A percentile compares a stretch with the other conserved stretches of the same genome.
Conservation (phyloP, 1,140 invertebrate species). For the Drosophila ambigua region DNA sequence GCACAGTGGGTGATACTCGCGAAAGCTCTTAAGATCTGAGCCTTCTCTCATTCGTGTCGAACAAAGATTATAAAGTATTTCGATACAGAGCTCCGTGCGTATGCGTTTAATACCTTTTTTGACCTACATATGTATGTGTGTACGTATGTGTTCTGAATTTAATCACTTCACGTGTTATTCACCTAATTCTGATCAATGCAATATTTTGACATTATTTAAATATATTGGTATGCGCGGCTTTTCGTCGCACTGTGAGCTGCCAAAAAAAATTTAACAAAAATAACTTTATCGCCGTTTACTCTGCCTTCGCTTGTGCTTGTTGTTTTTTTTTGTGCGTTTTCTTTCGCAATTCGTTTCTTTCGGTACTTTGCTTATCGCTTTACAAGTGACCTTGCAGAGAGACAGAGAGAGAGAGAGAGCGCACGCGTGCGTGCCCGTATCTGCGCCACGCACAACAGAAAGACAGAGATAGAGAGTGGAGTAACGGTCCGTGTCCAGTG, state of each 20-base stretch:
- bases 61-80: no score
- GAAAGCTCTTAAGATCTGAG: no score
- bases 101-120: no score
- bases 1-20: no score
- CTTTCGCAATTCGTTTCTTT: conserved; percentile 41
- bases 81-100: no score
- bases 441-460: conserved; percentile 20
- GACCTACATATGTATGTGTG: no score
- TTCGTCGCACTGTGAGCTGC: conserved; percentile 12
- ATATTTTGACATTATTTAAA: background rate
- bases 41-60: no score
- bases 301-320: conserved; percentile 4
- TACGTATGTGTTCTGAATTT: no score
- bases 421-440: conserved; percentile 29
- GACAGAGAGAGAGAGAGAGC: background rate
- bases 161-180: no score
- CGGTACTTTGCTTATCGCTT: conserved; percentile 41
- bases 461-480: conserved; percentile 7
- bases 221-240: conserved; percentile 1
- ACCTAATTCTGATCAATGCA: no score
- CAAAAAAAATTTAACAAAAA: conserved; percentile 13
- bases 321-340: conserved; percentile 37
- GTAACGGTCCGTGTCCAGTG: conserved; percentile 31
- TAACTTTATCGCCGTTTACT: conserved; percentile 34
- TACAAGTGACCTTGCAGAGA: conserved; percentile 56